These are phyloP conservation scores for Tridacna gigas DNA, from an alignment of 2,888 invertebrate species.

Conservation along the genomic window DNA sequence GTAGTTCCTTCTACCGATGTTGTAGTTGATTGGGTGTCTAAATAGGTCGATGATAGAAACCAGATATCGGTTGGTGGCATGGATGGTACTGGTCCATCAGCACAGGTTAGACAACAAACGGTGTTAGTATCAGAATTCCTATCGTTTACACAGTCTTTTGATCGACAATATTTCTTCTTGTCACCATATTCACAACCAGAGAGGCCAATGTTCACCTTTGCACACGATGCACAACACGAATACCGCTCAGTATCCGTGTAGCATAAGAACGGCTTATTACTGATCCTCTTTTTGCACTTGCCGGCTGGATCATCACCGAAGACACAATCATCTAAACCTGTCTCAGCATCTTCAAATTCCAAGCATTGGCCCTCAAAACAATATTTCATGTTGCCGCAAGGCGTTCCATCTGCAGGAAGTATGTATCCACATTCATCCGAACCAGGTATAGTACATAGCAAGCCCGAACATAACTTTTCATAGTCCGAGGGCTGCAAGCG, in stretches of 20 bases:
- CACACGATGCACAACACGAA: conserved; percentile 51
- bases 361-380: conserved; percentile 50
- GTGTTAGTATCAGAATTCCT: conserved; percentile 18
- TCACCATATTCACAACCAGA: conserved; percentile 58
- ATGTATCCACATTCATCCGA: conserved; percentile 45
- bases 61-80: conserved; percentile 20
- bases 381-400: conserved; percentile 61
- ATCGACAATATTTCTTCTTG: conserved; percentile 33
- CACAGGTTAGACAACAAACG: conserved; percentile 55
- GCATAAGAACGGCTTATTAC: conserved; percentile 30
- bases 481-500: conserved; percentile 42
- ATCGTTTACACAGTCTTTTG: conserved; percentile 29
- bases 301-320: conserved; percentile 49
- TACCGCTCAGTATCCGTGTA: conserved; percentile 40
- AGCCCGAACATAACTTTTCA: conserved; percentile 47
- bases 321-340: conserved; percentile 41
- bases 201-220: conserved; percentile 32
- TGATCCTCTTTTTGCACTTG: conserved; percentile 27
- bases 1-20: neutral
- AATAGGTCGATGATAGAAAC: neutral
- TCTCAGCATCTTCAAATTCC: conserved; percentile 48
- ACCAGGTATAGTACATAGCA: conserved; percentile 39
- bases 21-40: neutral
- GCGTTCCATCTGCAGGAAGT: conserved; percentile 64
- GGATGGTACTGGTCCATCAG: conserved; percentile 51